Percentiles rank a stretch among this genome's conserved stretches.
phyloP scores from a whole-genome alignment of 2,113 vertebrate species.

The Regulus satrapa region DNA sequence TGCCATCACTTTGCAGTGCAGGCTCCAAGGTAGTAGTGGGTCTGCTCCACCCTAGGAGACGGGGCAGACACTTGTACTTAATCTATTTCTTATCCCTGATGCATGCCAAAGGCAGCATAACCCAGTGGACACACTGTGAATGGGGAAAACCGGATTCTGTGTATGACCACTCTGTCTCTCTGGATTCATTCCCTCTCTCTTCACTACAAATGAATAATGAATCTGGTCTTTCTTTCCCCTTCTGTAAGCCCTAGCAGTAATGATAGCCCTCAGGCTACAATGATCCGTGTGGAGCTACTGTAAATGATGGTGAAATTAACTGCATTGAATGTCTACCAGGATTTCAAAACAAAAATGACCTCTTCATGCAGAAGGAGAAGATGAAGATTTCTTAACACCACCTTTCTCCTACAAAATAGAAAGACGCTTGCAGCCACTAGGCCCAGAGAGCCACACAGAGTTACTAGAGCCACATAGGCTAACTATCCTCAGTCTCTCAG shows the following conservation, averaged over 20 bases:
- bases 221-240: slow-evolving; percentile 46
- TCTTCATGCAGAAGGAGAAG: not conserved
- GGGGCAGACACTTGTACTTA: slow-evolving; percentile 51
- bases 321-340: not conserved
- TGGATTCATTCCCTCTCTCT: slow-evolving; percentile 25
- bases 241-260: slow-evolving; percentile 48
- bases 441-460: no score
- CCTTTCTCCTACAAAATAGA: not conserved
- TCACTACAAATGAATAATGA: slow-evolving; percentile 60
- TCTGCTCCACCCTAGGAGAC: not conserved
- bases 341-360: slow-evolving; percentile 39
- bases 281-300: not conserved
- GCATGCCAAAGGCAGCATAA: not conserved
- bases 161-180: slow-evolving; percentile 39
- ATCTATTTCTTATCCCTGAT: slow-evolving; percentile 20
- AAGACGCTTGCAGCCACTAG: not conserved
- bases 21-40: not conserved
- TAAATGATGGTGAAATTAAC: slow-evolving; percentile 51
- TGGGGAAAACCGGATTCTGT: not conserved
- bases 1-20: not conserved
- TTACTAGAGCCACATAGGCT: no score
- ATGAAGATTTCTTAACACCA: not conserved
- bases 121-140: not conserved
- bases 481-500: not conserved
- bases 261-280: slow-evolving; percentile 57